phyloP scores from a whole-genome alignment of 2,888 invertebrate genomes.

The Caprella mutica region DNA sequence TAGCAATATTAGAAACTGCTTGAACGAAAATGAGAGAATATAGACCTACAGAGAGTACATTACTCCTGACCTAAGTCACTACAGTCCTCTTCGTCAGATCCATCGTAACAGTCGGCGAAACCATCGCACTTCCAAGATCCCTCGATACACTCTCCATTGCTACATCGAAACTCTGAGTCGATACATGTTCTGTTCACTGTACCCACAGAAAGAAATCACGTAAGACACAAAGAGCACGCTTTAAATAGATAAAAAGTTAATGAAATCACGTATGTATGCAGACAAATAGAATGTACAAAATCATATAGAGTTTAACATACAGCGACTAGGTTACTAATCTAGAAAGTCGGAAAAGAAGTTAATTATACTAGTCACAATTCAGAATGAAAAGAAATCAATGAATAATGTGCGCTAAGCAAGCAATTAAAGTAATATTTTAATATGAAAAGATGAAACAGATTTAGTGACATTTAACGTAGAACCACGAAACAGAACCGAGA shows the following conservation, averaged over 20 bases:
- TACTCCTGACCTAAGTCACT: conserved; percentile 36
- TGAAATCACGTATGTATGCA: background rate
- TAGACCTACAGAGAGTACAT: too few relatives aligned
- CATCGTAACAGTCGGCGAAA: conserved; percentile 41
- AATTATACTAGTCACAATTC: too few relatives aligned
- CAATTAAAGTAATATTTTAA: too few relatives aligned
- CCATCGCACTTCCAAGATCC: conserved; percentile 31
- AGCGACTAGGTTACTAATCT: too few relatives aligned
- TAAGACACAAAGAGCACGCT: background rate
- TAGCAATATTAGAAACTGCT: too few relatives aligned
- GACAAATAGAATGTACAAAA: background rate
- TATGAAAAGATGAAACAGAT: too few relatives aligned
- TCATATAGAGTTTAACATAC: background rate
- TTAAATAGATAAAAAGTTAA: background rate
- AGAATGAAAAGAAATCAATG: too few relatives aligned
- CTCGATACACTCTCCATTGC: conserved; percentile 41
- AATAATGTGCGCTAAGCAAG: too few relatives aligned
- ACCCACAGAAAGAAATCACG: conserved; percentile 1
- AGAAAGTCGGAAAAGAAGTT: too few relatives aligned
- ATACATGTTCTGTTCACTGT: conserved; percentile 10
- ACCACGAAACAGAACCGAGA: too few relatives aligned
- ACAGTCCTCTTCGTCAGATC: conserved; percentile 55
- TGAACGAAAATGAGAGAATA: too few relatives aligned
- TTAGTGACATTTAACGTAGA: too few relatives aligned
- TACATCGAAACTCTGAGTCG: conserved; percentile 39